Percentiles rank a stretch among this genome's conserved stretches.
phyloP scores from a whole-genome alignment of 2,888 invertebrate genomes.

The Oscheius sp. region DNA sequence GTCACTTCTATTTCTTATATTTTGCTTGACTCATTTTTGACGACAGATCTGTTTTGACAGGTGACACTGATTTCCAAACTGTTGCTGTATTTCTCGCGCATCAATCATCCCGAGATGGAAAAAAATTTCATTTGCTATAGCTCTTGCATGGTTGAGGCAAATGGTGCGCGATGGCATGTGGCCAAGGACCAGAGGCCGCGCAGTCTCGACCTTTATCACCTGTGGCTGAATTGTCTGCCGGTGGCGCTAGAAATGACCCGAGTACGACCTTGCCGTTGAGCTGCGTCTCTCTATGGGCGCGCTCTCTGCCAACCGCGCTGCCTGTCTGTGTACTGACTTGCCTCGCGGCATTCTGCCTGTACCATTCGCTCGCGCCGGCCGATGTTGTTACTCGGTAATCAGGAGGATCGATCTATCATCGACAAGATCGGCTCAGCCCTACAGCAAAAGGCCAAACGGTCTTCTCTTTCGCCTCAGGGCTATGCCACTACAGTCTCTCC shows the following conservation, averaged over 20 bases:
- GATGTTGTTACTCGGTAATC: slow-evolving; percentile 32
- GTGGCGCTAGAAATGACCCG: slow-evolving; percentile 25
- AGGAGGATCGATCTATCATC: slow-evolving; percentile 31
- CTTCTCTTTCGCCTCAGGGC: slow-evolving; percentile 19
- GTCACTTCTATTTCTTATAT: no score
- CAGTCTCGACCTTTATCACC: slow-evolving; percentile 23
- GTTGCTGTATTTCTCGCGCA: no score
- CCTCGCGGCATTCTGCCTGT: slow-evolving; percentile 31
- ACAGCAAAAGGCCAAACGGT: slow-evolving; percentile 24
- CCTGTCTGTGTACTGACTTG: slow-evolving; percentile 24
- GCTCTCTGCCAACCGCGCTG: slow-evolving; percentile 15
- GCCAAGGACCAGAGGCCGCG: slow-evolving; percentile 23
- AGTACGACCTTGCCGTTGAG: slow-evolving; percentile 24
- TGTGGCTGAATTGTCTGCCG: slow-evolving; percentile 28
- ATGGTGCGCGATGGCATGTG: slow-evolving; percentile 24
- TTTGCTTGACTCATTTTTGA: no score
- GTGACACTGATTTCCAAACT: no score
- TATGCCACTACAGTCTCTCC: slow-evolving; percentile 16
- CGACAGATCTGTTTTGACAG: no score
- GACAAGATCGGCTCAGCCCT: slow-evolving; percentile 30
- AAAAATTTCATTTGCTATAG: no score
- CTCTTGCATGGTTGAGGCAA: slow-evolving; percentile 8
- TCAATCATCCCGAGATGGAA: no score
- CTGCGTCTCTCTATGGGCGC: slow-evolving; percentile 22
- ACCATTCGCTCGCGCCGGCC: slow-evolving; percentile 23